These are phyloP conservation scores for Petaurus breviceps DNA, from an alignment of 2,113 vertebrate genomes.

Conservation along the genomic window DNA sequence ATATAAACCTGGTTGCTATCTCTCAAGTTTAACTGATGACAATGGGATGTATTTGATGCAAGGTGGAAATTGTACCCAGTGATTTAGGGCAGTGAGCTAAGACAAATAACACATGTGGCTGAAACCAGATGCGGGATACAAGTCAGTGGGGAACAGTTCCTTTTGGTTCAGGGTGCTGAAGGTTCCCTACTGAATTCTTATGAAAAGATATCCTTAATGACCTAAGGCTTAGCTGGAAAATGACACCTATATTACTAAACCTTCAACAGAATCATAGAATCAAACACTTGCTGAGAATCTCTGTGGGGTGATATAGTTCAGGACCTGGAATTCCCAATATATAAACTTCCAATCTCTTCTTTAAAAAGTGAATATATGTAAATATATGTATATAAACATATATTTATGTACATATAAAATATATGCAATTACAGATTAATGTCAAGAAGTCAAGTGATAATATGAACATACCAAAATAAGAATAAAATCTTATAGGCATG, in stretches of 20 bases:
- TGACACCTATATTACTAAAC: neutral
- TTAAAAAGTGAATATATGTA: neutral
- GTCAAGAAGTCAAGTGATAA: neutral
- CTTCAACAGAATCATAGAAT: neutral
- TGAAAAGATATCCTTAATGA: neutral
- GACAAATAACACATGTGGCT: constrained; percentile 8
- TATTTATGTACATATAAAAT: no score
- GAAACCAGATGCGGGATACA: neutral
- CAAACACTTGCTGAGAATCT: neutral
- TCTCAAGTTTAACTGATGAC: constrained; percentile 32
- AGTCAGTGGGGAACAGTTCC: neutral
- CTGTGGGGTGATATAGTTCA: neutral
- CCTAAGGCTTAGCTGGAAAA: neutral
- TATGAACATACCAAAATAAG: neutral
- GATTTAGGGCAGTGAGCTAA: constrained; percentile 33
- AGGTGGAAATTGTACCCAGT: constrained; percentile 35
- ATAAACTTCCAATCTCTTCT: neutral
- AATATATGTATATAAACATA: no score
- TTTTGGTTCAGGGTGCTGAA: constrained; percentile 5
- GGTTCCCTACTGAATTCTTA: constrained; percentile 25
- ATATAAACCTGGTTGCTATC: constrained; percentile 18
- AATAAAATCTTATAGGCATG: no score
- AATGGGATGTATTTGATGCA: constrained; percentile 22
- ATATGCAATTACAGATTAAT: neutral
- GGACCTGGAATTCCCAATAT: neutral